Base-by-base conservation (phyloP, 2,113 vertebrate genomes). In the Podilymbus podiceps region DNA sequence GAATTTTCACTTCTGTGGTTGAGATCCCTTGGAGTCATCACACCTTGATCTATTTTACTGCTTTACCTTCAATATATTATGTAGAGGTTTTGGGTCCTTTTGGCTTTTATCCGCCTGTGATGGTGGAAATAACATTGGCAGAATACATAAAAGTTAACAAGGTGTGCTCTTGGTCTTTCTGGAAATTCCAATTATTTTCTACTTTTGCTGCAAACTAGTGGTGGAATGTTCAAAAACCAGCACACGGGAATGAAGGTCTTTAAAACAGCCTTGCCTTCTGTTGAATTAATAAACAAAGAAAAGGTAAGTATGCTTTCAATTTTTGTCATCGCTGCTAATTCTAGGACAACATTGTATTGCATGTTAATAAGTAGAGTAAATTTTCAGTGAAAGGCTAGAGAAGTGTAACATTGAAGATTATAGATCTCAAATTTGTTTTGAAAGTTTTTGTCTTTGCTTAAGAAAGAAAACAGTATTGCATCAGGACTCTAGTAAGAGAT, bases 261-360 rank as follows among this genome's bases (percentile, higher is more conserved):
- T 56, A 50, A 52, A 80, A 53, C 56, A 81, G 15, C 50, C 89
- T 84, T 67, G 38, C 19, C 18, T 91, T 64, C 80, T 60, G 44
- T 56, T 90, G 75, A 60, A 90, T 72, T 76, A 85, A 93, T 88
- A 88, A 60, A 27, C 55, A 63, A 92, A 90, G 47, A 52, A 92
- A 79, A 88, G 40, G 91, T 93, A 93, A 91, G 66, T 95, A 62
- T 62, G n/a, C 31, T 88, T 95, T 93, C 38, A 23, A 4, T 79
- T 92, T 71, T 93, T 92, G 59, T 90, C 9, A 53, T 49, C 50
- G 33, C 27, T 87, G 35, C 25, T 74, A 40, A 72, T 90, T 88
- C 21, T 76, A 71, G 33, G n/a, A 49, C 5, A 23, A 55, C 15
- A 12, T 47, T 44, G 18, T n/a, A 12, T 73, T 68, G 50, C 44